Evolutionary conservation across 2,113 vertebrate genomes (phyloP).

Genomic region (Neolamprologus longior): DNA sequence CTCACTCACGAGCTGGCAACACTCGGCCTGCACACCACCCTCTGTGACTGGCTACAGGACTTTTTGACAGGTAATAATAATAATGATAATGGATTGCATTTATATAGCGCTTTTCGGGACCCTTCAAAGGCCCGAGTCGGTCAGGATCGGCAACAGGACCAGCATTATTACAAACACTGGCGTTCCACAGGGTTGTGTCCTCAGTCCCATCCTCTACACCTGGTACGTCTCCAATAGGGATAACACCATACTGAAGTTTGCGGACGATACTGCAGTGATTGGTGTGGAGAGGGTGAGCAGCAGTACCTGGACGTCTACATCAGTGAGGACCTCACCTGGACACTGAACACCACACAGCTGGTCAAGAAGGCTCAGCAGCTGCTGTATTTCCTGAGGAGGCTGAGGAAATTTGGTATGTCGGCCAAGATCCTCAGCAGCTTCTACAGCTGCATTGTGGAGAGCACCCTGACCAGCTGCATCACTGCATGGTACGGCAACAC

Average conservation of each 20-base stretch:
- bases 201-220: neutral
- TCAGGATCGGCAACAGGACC: neutral
- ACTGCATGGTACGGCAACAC: neutral
- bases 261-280: neutral
- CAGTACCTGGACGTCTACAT: neutral
- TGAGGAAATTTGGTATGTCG: too few species aligned
- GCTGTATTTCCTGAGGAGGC: too few species aligned
- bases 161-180: neutral
- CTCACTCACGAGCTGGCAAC: neutral
- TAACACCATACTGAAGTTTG: neutral
- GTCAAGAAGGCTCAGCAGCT: too few species aligned
- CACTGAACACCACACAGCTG: neutral
- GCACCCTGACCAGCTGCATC: too few species aligned
- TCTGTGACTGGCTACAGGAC: neutral
- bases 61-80: neutral
- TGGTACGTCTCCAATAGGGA: neutral
- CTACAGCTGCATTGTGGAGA: too few species aligned
- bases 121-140: neutral
- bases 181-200: neutral
- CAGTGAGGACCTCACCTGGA: neutral
- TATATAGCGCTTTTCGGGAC: too few species aligned
- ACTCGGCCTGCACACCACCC: neutral
- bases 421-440: too few species aligned
- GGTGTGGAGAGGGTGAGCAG: neutral
- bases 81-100: too few species aligned